phyloP scores from a whole-genome alignment of 2,113 vertebrate species.

The Dunckerocampus dactyliophorus region DNA sequence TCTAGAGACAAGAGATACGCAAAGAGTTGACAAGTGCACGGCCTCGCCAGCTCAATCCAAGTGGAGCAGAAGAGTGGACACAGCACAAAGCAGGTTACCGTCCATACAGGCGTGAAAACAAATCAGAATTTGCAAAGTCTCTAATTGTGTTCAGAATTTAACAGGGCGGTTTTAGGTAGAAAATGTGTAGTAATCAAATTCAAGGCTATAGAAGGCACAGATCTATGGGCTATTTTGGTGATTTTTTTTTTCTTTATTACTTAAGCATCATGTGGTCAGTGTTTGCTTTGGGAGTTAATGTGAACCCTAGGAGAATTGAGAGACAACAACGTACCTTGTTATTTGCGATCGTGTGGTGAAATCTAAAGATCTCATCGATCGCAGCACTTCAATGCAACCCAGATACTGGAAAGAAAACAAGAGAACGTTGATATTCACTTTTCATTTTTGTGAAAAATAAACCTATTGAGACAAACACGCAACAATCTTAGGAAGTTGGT shows the following conservation, averaged over 20 bases:
- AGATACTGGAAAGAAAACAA: conserved; percentile 71
- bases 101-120: conserved; percentile 12
- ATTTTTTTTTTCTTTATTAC: too few relatives aligned
- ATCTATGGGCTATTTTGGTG: too few relatives aligned
- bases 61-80: conserved; percentile 68
- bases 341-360: conserved; percentile 80
- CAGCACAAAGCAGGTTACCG: conserved; percentile 56
- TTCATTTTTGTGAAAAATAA: not conserved
- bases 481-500: not conserved
- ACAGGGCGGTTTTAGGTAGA: too few relatives aligned
- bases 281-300: not conserved
- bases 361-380: conserved; percentile 81
- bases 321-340: conserved; percentile 65
- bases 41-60: conserved; percentile 24
- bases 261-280: too few relatives aligned
- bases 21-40: conserved; percentile 8
- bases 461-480: too few relatives aligned
- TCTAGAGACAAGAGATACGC: conserved; percentile 1
- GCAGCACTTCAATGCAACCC: conserved; percentile 78
- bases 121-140: conserved; percentile 6
- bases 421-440: not conserved
- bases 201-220: too few relatives aligned
- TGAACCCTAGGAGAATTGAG: not conserved
- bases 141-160: too few relatives aligned
- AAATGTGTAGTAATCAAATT: too few relatives aligned